Evolutionary conservation across 2,888 invertebrate species (phyloP), one percentile per base, ranked within the genome.

Genomic region (Physocephala rufipes): DNA sequence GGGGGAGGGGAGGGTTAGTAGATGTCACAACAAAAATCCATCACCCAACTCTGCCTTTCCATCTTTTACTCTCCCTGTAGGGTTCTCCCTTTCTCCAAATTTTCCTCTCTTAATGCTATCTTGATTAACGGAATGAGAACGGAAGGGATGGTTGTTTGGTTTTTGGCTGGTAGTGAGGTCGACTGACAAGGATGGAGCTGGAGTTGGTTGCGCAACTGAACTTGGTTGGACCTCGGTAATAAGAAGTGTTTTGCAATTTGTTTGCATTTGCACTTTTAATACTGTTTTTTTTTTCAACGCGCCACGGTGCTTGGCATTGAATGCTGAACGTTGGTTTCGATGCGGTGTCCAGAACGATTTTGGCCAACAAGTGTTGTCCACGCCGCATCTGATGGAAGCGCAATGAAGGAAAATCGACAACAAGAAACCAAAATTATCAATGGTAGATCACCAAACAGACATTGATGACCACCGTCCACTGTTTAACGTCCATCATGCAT

Each of bases 211-310:
- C 1, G 66, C 15, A 12, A 5, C 51, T 13, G 36, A 13, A 19
- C 36, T 2, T 7, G 45, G 30, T 15, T 15, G 61, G 26, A 51
- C 16, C 3, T 24, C 26, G 51, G 68, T 62, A 53, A 61, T 51
- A 68, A 68, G 68, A 68, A 68, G 68, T 68, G 62, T 68, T 68
- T n/a, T 61, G 68, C 68, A 68, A 68, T 68, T 68, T 62, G 62
- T 68, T 62, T 68, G 62, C 68, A 62, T 61, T 68, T 68, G 68
- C 62, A 62, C 62, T 51, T 68, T 68, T 68, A 62, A 68, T 62
- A 61, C 68, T 30, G 45, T 21, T 28, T 2, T 15, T n/a, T n/a
- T 68, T 43, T 26, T 61, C 26, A 45, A 58, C 58, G 47, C 43
- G 66, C n/a, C 66, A 15, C 36, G 28, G n/a, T 4, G 47, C 64